Evolutionary conservation across 2,888 invertebrate species (phyloP), one percentile per base, ranked within the genome.

Genomic region (Drosophila maculinotata): DNA sequence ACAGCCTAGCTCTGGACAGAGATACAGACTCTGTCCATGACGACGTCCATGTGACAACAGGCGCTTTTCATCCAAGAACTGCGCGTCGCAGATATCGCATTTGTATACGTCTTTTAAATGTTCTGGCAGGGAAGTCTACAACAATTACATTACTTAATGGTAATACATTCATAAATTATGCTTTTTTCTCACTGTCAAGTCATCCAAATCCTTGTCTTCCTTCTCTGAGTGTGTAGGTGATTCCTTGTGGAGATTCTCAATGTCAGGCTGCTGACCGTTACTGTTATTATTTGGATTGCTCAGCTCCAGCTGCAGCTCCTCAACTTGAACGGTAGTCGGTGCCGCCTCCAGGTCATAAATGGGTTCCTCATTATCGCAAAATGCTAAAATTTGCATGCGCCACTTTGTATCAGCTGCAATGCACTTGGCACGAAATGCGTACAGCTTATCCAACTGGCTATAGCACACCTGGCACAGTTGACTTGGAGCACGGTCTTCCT

Each of bases 1-100:
- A 56, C 89, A 90, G 20, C 72, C 82, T 5, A 67, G 62, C 3
- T 71, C 70, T 0, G 71, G 42, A 39, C 89, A 90, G 8, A 76
- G 73, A 45, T 87, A 89, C 0, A 80, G 75, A 14, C 68, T 48
- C 6, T 80, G 56, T 8, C 87, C 90, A 35, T 89, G 89, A 8
- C 62, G 64, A 1, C 87, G 81, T 35, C 74, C 78, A 17, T 90
- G 89, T 1, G 87, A 77, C 1, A 57, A 15, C 3, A 89, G 57
- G 0, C 79, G 74, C 48, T 79, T 66, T 3, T 70, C 53, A n/a
- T 73, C 63, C 4, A 72, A 60, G 17, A 89, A 89, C 2, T 68
- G 69, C 14, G 68, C 64, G 0, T 69, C 52, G 14, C 89, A 89
- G 0, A 58, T 36, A 33, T 87, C 68, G 17, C 89, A 89, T 45